Base-by-base conservation (phyloP, 2,113 vertebrate species). In the Laterallus jamaicensis region DNA sequence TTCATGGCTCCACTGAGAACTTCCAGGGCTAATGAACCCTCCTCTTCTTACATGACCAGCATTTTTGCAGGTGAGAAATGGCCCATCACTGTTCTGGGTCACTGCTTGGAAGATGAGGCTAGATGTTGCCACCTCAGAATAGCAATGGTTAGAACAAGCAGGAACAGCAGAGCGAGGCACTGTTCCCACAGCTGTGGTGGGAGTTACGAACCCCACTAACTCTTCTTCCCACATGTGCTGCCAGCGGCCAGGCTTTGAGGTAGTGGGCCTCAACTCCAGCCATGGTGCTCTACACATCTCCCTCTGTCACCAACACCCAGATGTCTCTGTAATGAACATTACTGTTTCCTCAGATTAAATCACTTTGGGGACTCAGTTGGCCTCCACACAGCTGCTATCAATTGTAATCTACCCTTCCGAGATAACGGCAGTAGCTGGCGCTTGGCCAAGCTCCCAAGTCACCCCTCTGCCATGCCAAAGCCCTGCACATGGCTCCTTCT, bases 1-100 rank as follows among this genome's bases (percentile, higher is more conserved):
- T 82, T 69, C 21, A 22, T 0, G 4, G 15, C 18, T 63, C 28
- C 56, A 64, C 13, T 24, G 22, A 32, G 18, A 52, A 26, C 35
- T 76, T 35, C 18, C n/a, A 92, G 62, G 32, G 71, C 26, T 19
- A 18, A 54, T 12, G 42, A 93, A 55, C 8, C 8, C 12, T 60
- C 70, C 15, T 44, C 19, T 71, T 59, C 29, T 44, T 35, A 67
- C 0, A 0, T 0, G 1, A 55, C 29, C 15, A 39, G 9, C 18
- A 52, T 19, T 75, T 74, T 3, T 75, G 54, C 68, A 59, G 47
- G 32, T 4, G 12, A 77, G 25, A n/a, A 86, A 63, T 0, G 0
- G 15, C 15, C 28, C 68, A 49, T 1, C 22, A 44, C 74, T 37
- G 44, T 49, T 24, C 39, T 21, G 79, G 67, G 52, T 35, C 64